Conservation (phyloP, 2,888 invertebrate species). For the Exocentrus adspersus region DNA sequence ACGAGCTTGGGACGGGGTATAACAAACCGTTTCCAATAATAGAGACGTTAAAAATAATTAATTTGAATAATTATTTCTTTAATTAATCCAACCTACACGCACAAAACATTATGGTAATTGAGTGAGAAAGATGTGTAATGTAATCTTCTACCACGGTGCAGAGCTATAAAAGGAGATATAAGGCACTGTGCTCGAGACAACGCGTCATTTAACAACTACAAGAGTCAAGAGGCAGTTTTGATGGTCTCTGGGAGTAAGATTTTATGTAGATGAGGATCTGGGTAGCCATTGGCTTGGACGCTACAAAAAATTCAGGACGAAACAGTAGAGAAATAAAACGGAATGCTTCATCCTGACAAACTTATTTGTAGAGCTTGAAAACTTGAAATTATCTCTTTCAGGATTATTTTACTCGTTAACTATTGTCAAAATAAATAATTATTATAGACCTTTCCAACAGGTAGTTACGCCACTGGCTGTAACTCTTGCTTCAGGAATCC, state of each 20-base stretch:
- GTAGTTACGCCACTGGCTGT: background rate
- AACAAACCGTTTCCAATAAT: conserved; percentile 32
- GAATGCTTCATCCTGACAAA: too few relatives aligned
- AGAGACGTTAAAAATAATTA: conserved; percentile 42
- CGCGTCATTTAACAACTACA: conserved; percentile 50
- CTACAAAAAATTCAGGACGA: background rate
- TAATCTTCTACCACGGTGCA: conserved; percentile 35
- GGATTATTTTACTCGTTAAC: too few relatives aligned
- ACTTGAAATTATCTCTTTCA: background rate
- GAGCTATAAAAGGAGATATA: conserved; percentile 41
- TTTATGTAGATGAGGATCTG: conserved; percentile 51
- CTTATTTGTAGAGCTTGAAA: too few relatives aligned
- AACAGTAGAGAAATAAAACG: too few relatives aligned
- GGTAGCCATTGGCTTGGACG: conserved; percentile 36
- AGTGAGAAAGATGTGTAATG: conserved; percentile 43
- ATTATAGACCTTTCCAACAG: too few relatives aligned
- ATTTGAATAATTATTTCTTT: conserved; percentile 41
- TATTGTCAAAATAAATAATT: too few relatives aligned
- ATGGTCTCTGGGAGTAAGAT: conserved; percentile 45
- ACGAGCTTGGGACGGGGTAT: conserved; percentile 2
- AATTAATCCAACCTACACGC: conserved; percentile 37
- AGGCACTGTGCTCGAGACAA: conserved; percentile 43
- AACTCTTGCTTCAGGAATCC: conserved; percentile 53
- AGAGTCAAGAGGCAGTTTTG: conserved; percentile 51
- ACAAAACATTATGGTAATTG: conserved; percentile 40